Conservation (phyloP, 53 echinoderm and acorn worm genomes). For the Henricia sp. region DNA sequence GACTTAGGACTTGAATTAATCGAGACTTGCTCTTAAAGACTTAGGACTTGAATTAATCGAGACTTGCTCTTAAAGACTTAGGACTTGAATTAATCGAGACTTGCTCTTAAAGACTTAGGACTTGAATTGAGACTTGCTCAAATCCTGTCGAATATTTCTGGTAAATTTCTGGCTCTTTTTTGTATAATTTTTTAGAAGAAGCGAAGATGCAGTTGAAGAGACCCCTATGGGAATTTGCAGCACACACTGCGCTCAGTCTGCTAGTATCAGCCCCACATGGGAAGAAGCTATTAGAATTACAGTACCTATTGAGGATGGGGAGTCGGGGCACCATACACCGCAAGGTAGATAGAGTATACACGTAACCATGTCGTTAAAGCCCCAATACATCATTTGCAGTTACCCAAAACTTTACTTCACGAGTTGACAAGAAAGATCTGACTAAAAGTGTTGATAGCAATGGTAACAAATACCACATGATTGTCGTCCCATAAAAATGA, state of each 20-base stretch:
- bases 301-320: conserved; percentile 1
- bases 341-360: neutral
- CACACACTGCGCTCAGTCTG: conserved; percentile 32
- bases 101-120: neutral
- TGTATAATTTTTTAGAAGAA: neutral
- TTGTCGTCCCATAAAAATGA: no score
- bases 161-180: neutral
- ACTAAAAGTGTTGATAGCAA: neutral
- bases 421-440: no score
- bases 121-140: neutral
- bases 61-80: neutral
- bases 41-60: no score
- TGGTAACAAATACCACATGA: neutral
- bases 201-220: neutral
- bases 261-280: conserved; percentile 43
- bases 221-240: neutral
- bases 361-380: no score
- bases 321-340: conserved; percentile 30
- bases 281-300: conserved; percentile 40
- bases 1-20: no score
- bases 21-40: no score
- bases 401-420: no score
- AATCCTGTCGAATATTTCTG: no score
- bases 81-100: neutral
- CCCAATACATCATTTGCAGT: no score